These are phyloP conservation scores for Nibea albiflora DNA, from an alignment of 2,113 vertebrate species.

Conservation along the genomic window DNA sequence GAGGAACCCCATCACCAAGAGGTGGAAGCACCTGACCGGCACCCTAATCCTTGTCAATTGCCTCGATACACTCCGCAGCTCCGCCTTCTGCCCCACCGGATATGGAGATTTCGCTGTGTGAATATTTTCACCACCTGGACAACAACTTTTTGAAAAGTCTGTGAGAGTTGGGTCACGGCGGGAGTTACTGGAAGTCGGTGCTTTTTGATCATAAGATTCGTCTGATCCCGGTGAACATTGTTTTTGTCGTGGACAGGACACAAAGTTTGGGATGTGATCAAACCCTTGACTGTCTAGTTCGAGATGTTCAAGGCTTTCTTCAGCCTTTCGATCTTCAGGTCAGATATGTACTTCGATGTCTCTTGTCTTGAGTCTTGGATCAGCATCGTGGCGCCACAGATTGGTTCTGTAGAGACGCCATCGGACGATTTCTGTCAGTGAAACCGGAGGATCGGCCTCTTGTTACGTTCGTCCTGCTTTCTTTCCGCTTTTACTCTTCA, in stretches of 20 bases:
- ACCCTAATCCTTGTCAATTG: slow-evolving; percentile 95
- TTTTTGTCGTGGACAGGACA: not conserved
- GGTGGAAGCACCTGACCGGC: slow-evolving; percentile 97
- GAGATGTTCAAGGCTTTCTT: not conserved
- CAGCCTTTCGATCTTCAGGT: not conserved
- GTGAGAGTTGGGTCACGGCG: not conserved
- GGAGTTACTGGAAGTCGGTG: not conserved
- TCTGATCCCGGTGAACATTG: not conserved
- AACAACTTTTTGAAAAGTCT: not conserved
- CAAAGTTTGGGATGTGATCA: not conserved
- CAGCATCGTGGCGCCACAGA: not conserved
- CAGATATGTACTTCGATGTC: not conserved
- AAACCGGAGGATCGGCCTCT: not conserved
- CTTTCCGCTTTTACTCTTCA: not conserved
- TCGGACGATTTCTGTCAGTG: not conserved
- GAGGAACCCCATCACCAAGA: slow-evolving; percentile 96
- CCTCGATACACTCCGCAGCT: slow-evolving; percentile 90
- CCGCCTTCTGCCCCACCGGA: slow-evolving; percentile 90
- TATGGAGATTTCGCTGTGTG: slow-evolving; percentile 93
- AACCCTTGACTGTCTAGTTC: not conserved
- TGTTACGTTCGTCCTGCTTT: not conserved
- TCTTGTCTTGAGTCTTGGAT: slow-evolving; percentile 1
- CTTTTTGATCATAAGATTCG: not conserved
- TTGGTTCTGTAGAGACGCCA: not conserved
- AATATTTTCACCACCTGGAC: slow-evolving; percentile 23